These are phyloP conservation scores for Pseudorasbora parva DNA, from an alignment of 2,113 vertebrate species.

Conservation along the genomic window DNA sequence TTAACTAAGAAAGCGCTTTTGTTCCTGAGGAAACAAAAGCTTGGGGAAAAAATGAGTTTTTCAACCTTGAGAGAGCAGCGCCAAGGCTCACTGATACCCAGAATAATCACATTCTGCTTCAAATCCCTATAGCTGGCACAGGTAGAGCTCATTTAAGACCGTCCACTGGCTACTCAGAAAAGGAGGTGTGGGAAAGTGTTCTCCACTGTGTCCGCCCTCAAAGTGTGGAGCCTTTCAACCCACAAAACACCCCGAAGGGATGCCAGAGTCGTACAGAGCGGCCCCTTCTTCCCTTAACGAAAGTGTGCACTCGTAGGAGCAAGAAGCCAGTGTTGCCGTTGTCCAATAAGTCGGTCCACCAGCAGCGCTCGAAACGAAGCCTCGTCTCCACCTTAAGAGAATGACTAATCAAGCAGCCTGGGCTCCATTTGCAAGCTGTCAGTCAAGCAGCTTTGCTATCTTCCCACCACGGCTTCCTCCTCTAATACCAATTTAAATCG, in stretches of 20 bases:
- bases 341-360: slow-evolving; percentile 62
- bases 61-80: slow-evolving; percentile 61
- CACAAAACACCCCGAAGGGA: slow-evolving; percentile 45
- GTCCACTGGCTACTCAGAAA: slow-evolving; percentile 54
- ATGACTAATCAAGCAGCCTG: slow-evolving; percentile 91
- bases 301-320: slow-evolving; percentile 50
- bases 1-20: slow-evolving; percentile 78
- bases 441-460: slow-evolving; percentile 89
- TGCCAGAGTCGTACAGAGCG: slow-evolving; percentile 41
- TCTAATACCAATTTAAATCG: slow-evolving; percentile 99
- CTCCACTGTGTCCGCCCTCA: slow-evolving; percentile 10
- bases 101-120: slow-evolving; percentile 73
- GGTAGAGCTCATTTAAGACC: slow-evolving; percentile 63
- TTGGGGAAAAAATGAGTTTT: slow-evolving; percentile 61
- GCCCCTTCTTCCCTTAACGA: slow-evolving; percentile 45
- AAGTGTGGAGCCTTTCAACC: slow-evolving; percentile 3
- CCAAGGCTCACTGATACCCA: slow-evolving; percentile 72
- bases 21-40: slow-evolving; percentile 76
- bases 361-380: slow-evolving; percentile 57
- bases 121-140: slow-evolving; percentile 70
- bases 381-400: slow-evolving; percentile 81
- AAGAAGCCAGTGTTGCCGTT: background rate
- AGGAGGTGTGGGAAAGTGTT: slow-evolving; percentile 26
- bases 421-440: slow-evolving; percentile 88
- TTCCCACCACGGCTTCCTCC: slow-evolving; percentile 86